Evolutionary conservation across 2,797 vertebrate genomes (phyloP).

Genomic region (Nannoperca australis): DNA sequence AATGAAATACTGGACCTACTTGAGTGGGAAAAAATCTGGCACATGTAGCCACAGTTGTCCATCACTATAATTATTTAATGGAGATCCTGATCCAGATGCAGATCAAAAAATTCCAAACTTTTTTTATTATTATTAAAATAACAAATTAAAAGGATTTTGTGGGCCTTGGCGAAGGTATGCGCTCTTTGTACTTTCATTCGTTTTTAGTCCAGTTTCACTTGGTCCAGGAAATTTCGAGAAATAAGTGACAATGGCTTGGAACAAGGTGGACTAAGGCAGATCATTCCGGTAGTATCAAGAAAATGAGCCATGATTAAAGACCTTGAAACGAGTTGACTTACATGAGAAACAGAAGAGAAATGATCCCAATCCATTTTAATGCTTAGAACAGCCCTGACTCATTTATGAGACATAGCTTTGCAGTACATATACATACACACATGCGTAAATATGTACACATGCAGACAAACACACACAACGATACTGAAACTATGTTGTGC

Average conservation of each 20-base stretch:
- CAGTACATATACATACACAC: conserved; percentile 5
- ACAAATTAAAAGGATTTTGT: conserved; percentile 60
- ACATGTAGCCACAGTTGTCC: conserved; percentile 33
- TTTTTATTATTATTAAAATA: conserved; percentile 41
- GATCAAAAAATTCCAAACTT: conserved; percentile 12
- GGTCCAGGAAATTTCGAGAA: conserved; percentile 65
- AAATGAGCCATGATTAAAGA: conserved; percentile 57
- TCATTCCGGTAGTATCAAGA: conserved; percentile 36
- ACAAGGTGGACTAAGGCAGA: conserved; percentile 31
- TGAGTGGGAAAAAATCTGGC: conserved; percentile 45
- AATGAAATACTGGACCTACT: conserved; percentile 51
- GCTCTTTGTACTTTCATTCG: conserved; percentile 38
- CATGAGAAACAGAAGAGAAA: conserved; percentile 45
- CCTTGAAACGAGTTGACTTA: conserved; percentile 40
- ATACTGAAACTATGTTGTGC: conserved; percentile 43
- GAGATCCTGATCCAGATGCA: conserved; percentile 41
- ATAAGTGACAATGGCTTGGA: conserved; percentile 59
- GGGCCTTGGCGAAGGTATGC: conserved; percentile 36
- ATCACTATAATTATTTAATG: conserved; percentile 39
- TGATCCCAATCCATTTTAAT: conserved; percentile 37
- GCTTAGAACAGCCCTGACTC: background rate
- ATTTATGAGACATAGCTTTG: background rate
- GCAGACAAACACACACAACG: conserved; percentile 32
- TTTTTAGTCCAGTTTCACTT: conserved; percentile 40
- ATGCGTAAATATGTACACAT: background rate